A percentile compares a stretch with the other conserved stretches of the same genome.
Conservation (phyloP, 2,888 invertebrate genomes). For the Euzetes globulus region DNA sequence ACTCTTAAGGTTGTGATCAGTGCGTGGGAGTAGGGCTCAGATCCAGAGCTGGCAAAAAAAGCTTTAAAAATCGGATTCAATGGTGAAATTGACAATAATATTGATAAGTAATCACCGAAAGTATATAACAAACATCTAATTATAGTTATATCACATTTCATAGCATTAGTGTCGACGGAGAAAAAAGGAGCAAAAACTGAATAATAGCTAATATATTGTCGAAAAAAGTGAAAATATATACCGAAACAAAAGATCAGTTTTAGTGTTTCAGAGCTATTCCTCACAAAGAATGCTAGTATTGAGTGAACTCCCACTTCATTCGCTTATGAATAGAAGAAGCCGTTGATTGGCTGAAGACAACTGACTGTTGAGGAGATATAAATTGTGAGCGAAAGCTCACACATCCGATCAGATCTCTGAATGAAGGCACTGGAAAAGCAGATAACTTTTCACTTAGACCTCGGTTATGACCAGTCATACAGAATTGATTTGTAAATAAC, state of each 20-base stretch:
- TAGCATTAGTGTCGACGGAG: not conserved
- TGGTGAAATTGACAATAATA: not conserved
- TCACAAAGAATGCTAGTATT: not conserved
- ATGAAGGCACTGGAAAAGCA: not conserved
- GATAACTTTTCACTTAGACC: not conserved
- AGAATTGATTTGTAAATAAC: no score
- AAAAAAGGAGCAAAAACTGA: not conserved
- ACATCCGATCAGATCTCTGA: not conserved
- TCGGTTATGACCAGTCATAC: no score
- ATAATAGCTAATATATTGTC: not conserved
- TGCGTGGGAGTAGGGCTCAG: no score
- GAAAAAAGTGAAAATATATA: not conserved
- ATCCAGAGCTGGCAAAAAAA: no score
- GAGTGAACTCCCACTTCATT: conserved; percentile 22
- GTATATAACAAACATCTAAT: not conserved
- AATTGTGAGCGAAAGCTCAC: not conserved
- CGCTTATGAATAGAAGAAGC: not conserved
- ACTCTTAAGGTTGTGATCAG: no score
- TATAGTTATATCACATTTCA: not conserved
- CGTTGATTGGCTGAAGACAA: conserved; percentile 1
- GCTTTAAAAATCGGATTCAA: no score
- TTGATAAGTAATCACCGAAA: not conserved
- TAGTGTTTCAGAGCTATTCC: conserved; percentile 1
- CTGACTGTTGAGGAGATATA: not conserved
- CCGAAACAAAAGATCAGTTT: not conserved